These are phyloP conservation scores for Brenthis ino DNA, from an alignment of 2,888 invertebrate genomes.

Conservation along the genomic window DNA sequence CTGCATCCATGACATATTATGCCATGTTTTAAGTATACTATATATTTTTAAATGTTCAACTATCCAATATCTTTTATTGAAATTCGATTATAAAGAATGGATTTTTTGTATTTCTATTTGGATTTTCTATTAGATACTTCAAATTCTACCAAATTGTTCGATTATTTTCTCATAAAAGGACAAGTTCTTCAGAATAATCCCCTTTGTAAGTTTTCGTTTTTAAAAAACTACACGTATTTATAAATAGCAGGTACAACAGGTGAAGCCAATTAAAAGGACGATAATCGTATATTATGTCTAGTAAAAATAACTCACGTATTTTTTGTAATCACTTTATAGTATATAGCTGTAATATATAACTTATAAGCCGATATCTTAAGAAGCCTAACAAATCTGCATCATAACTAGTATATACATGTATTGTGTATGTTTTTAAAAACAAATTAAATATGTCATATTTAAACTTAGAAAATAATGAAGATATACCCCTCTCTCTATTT, in stretches of 20 bases:
- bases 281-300: background rate
- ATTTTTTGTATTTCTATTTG: too few relatives aligned
- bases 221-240: background rate
- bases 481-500: too few relatives aligned
- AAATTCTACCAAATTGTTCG: background rate
- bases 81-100: too few relatives aligned
- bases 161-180: too few relatives aligned
- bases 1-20: too few relatives aligned
- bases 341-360: constrained; percentile 3
- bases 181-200: background rate
- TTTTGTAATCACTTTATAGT: background rate
- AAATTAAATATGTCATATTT: too few relatives aligned
- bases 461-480: too few relatives aligned
- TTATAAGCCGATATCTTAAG: constrained; percentile 14
- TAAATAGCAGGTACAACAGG: constrained; percentile 8
- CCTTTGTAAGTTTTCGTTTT: background rate
- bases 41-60: too few relatives aligned
- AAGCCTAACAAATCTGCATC: constrained; percentile 2
- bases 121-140: constrained; percentile 20
- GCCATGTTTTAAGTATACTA: too few relatives aligned
- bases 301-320: background rate
- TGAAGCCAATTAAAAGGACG: background rate
- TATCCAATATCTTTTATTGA: too few relatives aligned
- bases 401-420: too few relatives aligned
- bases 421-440: too few relatives aligned